phyloP scores from a whole-genome alignment of 2,797 vertebrate genomes.

The Pelochelys cantorii region DNA sequence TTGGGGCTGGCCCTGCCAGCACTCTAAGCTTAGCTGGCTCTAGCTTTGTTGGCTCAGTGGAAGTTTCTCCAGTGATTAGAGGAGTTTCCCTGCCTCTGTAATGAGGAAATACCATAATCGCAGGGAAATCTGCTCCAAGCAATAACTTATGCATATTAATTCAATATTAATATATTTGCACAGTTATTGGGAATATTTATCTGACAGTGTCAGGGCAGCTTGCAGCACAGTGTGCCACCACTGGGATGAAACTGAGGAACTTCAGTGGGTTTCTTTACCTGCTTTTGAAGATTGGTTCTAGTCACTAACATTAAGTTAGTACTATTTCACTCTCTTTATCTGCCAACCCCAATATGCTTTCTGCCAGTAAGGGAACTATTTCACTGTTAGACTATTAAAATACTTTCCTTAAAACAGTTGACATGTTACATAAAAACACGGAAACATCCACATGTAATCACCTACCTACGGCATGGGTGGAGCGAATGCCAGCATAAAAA shows the following conservation, averaged over 20 bases:
- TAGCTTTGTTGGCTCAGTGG: not conserved
- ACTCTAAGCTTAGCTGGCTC: too few species aligned
- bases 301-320: not conserved
- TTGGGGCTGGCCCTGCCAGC: accelerated
- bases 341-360: not conserved
- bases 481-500: constrained; percentile 89
- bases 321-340: not conserved
- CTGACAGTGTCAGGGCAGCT: not conserved
- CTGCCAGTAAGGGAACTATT: not conserved
- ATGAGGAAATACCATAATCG: not conserved
- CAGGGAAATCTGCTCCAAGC: not conserved
- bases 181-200: too few species aligned
- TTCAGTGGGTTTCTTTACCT: not conserved
- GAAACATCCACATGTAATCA: not conserved
- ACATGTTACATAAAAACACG: not conserved
- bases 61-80: not conserved
- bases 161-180: too few species aligned
- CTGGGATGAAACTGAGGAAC: not conserved
- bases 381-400: not conserved
- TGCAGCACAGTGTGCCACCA: not conserved
- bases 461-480: constrained; percentile 89
- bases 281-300: not conserved
- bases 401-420: not conserved
- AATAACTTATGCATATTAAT: not conserved
- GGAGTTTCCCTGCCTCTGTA: not conserved